These are phyloP conservation scores for Dermolepida albohirtum DNA, from an alignment of 2,888 invertebrate species.

Conservation along the genomic window DNA sequence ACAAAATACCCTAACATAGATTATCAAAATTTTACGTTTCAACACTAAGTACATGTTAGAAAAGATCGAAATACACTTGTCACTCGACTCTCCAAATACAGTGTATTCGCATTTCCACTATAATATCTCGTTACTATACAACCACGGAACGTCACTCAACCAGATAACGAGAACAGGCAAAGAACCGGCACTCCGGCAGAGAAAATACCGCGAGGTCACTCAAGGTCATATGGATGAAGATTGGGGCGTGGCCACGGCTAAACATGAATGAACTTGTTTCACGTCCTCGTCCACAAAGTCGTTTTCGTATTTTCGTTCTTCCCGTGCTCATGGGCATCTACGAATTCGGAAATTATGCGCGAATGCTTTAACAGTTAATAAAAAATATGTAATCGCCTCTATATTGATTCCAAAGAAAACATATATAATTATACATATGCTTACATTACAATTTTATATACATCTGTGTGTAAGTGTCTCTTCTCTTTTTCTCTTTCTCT, in stretches of 20 bases:
- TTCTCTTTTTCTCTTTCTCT: no score
- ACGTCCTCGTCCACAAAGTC: background rate
- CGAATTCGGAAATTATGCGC: no score
- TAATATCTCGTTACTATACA: background rate
- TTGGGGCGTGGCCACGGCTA: constrained; percentile 37
- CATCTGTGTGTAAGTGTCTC: no score
- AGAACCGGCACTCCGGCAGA: constrained; percentile 2
- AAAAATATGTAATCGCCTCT: no score
- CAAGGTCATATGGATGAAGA: constrained; percentile 42
- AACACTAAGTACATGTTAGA: background rate
- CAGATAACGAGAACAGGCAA: constrained; percentile 13
- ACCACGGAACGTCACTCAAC: background rate
- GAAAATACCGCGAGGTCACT: constrained; percentile 43
- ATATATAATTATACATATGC: no score
- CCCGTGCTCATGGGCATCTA: no score
- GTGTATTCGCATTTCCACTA: background rate
- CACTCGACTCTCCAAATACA: background rate
- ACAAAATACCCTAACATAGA: no score
- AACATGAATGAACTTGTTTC: constrained; percentile 43
- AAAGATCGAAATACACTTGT: background rate
- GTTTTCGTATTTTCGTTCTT: no score
- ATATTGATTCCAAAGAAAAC: no score
- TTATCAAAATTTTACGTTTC: no score
- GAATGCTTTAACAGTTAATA: no score
- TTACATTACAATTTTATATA: no score